Conservation (phyloP, 2,797 vertebrate species). For the Scleropages formosus region DNA sequence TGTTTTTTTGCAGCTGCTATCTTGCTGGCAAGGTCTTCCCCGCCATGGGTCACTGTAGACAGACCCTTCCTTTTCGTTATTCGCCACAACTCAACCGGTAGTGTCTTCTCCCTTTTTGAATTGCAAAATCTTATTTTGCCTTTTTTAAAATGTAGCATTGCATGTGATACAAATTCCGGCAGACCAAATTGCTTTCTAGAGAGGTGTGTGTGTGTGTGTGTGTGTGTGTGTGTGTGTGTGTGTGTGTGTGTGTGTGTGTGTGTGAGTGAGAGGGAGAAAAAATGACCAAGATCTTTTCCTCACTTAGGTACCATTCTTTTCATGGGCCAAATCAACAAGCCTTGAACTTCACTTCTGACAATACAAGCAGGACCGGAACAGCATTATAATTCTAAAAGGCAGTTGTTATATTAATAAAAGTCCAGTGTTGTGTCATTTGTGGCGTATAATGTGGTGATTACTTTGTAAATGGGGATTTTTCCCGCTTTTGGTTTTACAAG, state of each 20-base stretch:
- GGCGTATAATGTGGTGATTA: background rate
- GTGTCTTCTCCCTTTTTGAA: too few relatives aligned
- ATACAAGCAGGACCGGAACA: background rate
- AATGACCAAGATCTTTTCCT: conserved; percentile 1
- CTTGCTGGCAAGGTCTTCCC: conserved; percentile 87
- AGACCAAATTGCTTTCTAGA: background rate
- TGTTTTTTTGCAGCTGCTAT: conserved; percentile 73
- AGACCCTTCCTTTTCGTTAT: conserved; percentile 90
- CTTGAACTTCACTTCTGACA: conserved; percentile 58
- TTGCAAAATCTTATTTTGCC: too few relatives aligned
- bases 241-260: background rate
- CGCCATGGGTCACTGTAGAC: conserved; percentile 88
- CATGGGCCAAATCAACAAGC: conserved; percentile 92
- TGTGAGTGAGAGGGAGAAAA: background rate
- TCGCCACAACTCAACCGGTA: conserved; percentile 90
- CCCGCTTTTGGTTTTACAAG: too few relatives aligned
- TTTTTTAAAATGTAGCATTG: background rate
- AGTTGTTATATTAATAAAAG: background rate
- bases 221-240: background rate
- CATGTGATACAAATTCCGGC: background rate
- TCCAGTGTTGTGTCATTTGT: background rate
- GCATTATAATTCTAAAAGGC: conserved; percentile 26
- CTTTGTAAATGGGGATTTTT: background rate
- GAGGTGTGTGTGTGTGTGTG: too few relatives aligned
- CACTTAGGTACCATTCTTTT: conserved; percentile 87